phyloP scores from a whole-genome alignment of 2,888 invertebrate genomes.

The Apodemia zela region DNA sequence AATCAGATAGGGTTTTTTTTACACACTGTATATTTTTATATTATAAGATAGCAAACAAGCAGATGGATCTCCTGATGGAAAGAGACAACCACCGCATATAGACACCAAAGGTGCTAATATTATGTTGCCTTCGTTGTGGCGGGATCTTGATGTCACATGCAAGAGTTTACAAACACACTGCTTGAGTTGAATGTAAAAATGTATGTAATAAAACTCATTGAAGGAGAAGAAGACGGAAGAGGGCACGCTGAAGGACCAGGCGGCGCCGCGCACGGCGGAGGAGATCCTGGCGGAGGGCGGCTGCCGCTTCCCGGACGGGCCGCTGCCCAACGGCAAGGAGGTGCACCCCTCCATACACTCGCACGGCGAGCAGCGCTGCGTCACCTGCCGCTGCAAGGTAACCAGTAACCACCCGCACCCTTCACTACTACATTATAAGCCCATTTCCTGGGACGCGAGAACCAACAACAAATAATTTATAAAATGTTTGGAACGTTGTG shows the following conservation, averaged over 20 bases:
- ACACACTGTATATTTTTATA: neutral
- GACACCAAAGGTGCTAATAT: no score
- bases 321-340: conserved; percentile 86
- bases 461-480: no score
- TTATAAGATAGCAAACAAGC: no score
- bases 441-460: no score
- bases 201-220: conserved; percentile 28
- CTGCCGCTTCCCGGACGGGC: conserved; percentile 87
- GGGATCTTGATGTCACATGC: no score
- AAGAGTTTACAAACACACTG: no score
- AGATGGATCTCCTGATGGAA: no score
- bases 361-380: conserved; percentile 93
- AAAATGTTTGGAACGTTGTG: no score
- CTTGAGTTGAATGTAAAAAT: neutral
- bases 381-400: conserved; percentile 95
- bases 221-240: conserved; percentile 66
- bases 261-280: conserved; percentile 78
- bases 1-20: no score
- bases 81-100: no score
- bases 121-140: no score
- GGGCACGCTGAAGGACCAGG: conserved; percentile 66
- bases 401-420: conserved; percentile 28
- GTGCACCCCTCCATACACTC: conserved; percentile 94
- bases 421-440: neutral
- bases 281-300: conserved; percentile 89